Base-by-base conservation (phyloP, 1,140 invertebrate species). In the Teleopsis dalmanni region DNA sequence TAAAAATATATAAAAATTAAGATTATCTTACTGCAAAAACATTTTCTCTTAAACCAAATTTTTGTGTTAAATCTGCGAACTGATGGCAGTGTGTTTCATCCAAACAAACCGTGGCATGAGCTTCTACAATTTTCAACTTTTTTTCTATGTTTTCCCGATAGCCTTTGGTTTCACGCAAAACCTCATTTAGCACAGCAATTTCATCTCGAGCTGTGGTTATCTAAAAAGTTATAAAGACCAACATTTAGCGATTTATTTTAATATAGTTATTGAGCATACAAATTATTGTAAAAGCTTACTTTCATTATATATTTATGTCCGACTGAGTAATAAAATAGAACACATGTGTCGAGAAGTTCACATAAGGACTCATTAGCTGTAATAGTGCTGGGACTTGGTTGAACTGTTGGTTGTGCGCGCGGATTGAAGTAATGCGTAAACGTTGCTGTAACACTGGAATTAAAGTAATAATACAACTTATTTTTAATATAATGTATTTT, bases 251-350 rank as follows among this genome's bases (percentile, higher is more conserved):
- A 14, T 13, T 14, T 18, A 16, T 18, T n/a, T 14, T 6, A 25
- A 23, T 22, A 14, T 23, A 16, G 19, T 25, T 18, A 33, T 21
- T 22, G n/a, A 31, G 8, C 11, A 14, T 3, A 13, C 29, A 33
- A 11, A 14, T 23, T 18, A 23, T 31, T 18, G 27, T 40, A 13
- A 5, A 5, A 35, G 16, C n/a, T 27, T 14, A 57, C 55, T 51
- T 71, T 70, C 1, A 70, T 58, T 47, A 70, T 65, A 51, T 71
- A 69, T 42, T 71, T 71, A 25, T 71, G 68, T 0, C 68, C 67
- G 13, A 69, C 63, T 8, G 63, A 62, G 38, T 71, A 70, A 45
- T 71, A 71, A 34, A 65, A 71, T 4, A 71, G 52, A 2, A 69
- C 50, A 33, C 61, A 59, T 8, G 66, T 48, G 35, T 71, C 68